Conservation (phyloP, 2,888 invertebrate species). For the Phortica okadai region DNA sequence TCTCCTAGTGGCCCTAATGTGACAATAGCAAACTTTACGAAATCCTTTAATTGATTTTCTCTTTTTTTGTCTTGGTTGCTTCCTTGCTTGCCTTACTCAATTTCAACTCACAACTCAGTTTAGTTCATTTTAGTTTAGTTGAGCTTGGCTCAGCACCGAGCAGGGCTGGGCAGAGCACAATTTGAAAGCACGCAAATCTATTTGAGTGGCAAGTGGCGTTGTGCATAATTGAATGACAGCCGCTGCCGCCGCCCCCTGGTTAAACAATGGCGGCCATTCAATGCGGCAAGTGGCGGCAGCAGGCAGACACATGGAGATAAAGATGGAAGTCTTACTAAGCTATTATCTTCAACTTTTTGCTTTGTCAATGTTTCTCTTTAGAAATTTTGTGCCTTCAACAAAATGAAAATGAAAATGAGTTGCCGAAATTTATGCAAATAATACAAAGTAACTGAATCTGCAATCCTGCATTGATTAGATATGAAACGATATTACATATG, state of each 20-base stretch:
- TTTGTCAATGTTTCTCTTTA: slow-evolving; percentile 21
- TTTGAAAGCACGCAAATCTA: not conserved
- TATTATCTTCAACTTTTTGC: slow-evolving; percentile 15
- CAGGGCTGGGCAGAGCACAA: too few species aligned
- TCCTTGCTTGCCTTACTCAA: not conserved
- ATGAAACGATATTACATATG: slow-evolving; percentile 14
- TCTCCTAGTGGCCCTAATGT: slow-evolving; percentile 45
- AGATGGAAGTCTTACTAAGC: not conserved
- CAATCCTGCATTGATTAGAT: slow-evolving; percentile 21
- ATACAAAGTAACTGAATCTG: slow-evolving; percentile 7
- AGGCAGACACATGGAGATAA: not conserved
- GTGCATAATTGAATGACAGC: not conserved
- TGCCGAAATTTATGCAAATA: slow-evolving; percentile 33
- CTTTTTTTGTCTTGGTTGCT: not conserved
- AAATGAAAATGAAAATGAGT: slow-evolving; percentile 18
- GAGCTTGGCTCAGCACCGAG: not conserved
- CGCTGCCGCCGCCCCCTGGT: not conserved
- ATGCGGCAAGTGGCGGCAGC: not conserved
- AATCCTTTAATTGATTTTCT: slow-evolving; percentile 69
- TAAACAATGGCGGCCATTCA: not conserved
- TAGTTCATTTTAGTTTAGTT: not conserved
- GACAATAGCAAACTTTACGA: slow-evolving; percentile 56
- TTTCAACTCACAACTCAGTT: not conserved
- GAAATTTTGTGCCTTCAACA: not conserved
- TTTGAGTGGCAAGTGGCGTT: not conserved